phyloP scores from a whole-genome alignment of 2,888 invertebrate genomes.

The Philonicus albiceps region DNA sequence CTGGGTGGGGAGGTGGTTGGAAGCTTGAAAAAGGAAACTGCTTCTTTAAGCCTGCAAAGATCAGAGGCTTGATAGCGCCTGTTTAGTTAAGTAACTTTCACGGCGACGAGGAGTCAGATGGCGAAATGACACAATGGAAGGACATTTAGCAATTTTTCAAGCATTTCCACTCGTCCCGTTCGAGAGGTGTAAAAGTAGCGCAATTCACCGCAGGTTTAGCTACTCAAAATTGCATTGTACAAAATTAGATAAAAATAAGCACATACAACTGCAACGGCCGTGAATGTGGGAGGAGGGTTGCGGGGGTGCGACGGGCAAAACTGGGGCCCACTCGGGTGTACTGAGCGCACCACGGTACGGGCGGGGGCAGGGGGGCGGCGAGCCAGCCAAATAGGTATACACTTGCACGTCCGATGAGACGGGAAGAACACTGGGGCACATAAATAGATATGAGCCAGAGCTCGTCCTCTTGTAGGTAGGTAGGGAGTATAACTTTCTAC shows the following conservation, averaged over 20 bases:
- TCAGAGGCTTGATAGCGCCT: conserved; percentile 19
- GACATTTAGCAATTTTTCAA: conserved; percentile 42
- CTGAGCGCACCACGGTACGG: neutral
- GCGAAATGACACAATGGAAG: conserved; percentile 41
- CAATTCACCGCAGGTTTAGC: conserved; percentile 34
- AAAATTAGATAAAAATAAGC: conserved; percentile 41
- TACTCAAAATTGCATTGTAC: conserved; percentile 43
- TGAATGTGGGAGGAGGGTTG: neutral
- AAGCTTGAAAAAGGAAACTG: conserved; percentile 46
- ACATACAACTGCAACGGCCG: conserved; percentile 23
- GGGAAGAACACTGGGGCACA: conserved; percentile 38
- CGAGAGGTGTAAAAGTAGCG: conserved; percentile 32
- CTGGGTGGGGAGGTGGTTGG: conserved; percentile 45
- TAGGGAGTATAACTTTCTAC: conserved; percentile 36
- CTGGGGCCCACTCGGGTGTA: neutral
- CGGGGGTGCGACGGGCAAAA: neutral
- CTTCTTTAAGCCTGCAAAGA: conserved; percentile 40
- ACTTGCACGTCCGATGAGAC: conserved; percentile 40
- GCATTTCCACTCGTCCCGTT: conserved; percentile 36
- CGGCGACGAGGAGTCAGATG: conserved; percentile 17
- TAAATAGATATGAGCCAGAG: conserved; percentile 39
- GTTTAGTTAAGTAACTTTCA: conserved; percentile 41
- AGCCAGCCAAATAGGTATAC: neutral
- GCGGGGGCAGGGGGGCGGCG: neutral
- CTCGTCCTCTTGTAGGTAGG: conserved; percentile 29